Evolutionary conservation across 2,113 vertebrate species (phyloP).

Genomic region (Apteryx mantelli): DNA sequence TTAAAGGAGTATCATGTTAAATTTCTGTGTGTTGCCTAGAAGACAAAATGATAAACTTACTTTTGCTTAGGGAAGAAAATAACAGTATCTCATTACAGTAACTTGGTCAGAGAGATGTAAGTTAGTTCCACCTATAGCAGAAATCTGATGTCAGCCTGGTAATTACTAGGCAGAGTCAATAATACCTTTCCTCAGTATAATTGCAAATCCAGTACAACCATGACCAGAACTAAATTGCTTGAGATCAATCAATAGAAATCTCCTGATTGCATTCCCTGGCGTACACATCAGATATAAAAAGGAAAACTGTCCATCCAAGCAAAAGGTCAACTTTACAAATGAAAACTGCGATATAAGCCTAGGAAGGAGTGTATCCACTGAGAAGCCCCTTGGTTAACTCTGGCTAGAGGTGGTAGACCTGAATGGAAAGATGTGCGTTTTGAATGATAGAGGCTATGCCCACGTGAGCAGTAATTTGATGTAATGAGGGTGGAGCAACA

Average conservation of each 20-base stretch:
- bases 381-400: slow-evolving; percentile 26
- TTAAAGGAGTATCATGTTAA: neutral
- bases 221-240: slow-evolving; percentile 84
- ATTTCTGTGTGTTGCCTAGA: neutral
- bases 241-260: slow-evolving; percentile 82
- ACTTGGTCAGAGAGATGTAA: slow-evolving; percentile 54
- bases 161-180: slow-evolving; percentile 82
- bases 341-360: slow-evolving; percentile 61
- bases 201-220: slow-evolving; percentile 84
- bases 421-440: neutral
- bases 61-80: neutral
- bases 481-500: neutral
- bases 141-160: slow-evolving; percentile 77
- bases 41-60: neutral
- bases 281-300: slow-evolving; percentile 76
- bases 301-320: slow-evolving; percentile 77
- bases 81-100: slow-evolving; percentile 49
- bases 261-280: slow-evolving; percentile 76
- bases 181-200: slow-evolving; percentile 82
- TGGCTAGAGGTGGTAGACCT: neutral
- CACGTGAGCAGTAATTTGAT: neutral
- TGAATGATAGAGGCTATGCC: neutral
- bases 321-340: slow-evolving; percentile 80
- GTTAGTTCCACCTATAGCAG: slow-evolving; percentile 69
- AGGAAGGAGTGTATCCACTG: slow-evolving; percentile 25